A percentile compares a stretch with the other conserved stretches of the same genome.
Evolutionary conservation across 1,140 invertebrate genomes (phyloP).

Genomic region (Lerema accius): DNA sequence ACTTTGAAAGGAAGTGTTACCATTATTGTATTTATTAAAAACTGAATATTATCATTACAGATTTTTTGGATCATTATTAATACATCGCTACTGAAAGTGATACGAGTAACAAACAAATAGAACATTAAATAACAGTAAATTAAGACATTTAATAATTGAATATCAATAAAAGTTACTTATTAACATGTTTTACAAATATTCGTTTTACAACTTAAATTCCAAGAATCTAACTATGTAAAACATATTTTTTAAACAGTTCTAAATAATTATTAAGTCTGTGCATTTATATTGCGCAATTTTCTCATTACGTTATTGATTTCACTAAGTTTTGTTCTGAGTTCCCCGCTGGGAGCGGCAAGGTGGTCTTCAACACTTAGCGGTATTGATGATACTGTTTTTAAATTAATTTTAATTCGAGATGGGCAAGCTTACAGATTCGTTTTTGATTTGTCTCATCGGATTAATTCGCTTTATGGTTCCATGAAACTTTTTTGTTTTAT

Average conservation of each 20-base stretch:
- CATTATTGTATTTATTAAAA: no score
- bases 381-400: slow-evolving; percentile 20
- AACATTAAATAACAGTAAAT: no score
- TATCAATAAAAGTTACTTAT: no score
- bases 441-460: not conserved
- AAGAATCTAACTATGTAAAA: not conserved
- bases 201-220: no score
- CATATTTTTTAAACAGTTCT: slow-evolving; percentile 3
- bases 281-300: slow-evolving; percentile 66
- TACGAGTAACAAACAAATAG: no score
- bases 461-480: not conserved
- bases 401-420: slow-evolving; percentile 17
- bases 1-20: no score
- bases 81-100: no score
- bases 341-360: slow-evolving; percentile 59
- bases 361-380: slow-evolving; percentile 53
- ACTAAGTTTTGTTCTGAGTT: slow-evolving; percentile 64
- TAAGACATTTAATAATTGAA: no score
- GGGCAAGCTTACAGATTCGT: not conserved
- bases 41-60: no score
- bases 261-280: slow-evolving; percentile 48
- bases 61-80: no score
- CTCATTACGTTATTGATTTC: slow-evolving; percentile 78
- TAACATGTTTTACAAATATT: no score
- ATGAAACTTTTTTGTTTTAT: slow-evolving; percentile 1